Evolutionary conservation across 2,888 invertebrate genomes (phyloP).

Genomic region (Lochmaea capreae): DNA sequence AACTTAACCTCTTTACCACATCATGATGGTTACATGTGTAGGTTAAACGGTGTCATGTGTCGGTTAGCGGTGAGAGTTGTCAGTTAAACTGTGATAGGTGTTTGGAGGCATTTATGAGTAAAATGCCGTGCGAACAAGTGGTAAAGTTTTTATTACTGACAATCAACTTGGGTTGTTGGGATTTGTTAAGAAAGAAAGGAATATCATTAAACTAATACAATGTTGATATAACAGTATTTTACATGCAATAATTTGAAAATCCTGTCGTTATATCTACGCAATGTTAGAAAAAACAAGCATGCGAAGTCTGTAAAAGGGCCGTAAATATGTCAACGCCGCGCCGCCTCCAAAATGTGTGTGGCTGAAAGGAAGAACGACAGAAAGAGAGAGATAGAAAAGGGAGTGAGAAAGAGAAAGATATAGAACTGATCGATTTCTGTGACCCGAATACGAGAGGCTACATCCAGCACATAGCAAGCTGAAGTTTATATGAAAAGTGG

Average conservation of each 20-base stretch:
- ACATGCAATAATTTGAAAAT: conserved; percentile 18
- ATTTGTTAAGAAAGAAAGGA: no score
- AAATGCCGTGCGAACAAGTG: no score
- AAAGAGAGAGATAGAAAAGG: background rate
- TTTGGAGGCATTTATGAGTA: no score
- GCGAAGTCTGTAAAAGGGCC: conserved; percentile 26
- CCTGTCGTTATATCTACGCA: conserved; percentile 16
- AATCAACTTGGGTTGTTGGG: no score
- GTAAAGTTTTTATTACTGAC: no score
- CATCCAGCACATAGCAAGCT: conserved; percentile 26
- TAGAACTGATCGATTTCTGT: conserved; percentile 46
- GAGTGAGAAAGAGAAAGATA: conserved; percentile 9
- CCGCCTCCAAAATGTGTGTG: conserved; percentile 24
- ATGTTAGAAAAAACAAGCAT: conserved; percentile 24
- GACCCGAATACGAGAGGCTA: conserved; percentile 49
- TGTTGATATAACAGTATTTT: background rate
- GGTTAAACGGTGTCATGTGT: no score
- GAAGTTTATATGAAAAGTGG: conserved; percentile 10
- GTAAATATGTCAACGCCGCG: conserved; percentile 33
- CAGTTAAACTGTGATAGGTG: no score
- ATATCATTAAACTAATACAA: no score
- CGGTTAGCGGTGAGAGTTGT: no score
- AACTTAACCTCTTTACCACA: no score
- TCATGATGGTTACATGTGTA: no score
- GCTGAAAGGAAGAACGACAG: conserved; percentile 13